Percentiles rank a stretch among this genome's conserved stretches.
phyloP scores from a whole-genome alignment of 2,113 vertebrate species.

The Trogon surrucura region DNA sequence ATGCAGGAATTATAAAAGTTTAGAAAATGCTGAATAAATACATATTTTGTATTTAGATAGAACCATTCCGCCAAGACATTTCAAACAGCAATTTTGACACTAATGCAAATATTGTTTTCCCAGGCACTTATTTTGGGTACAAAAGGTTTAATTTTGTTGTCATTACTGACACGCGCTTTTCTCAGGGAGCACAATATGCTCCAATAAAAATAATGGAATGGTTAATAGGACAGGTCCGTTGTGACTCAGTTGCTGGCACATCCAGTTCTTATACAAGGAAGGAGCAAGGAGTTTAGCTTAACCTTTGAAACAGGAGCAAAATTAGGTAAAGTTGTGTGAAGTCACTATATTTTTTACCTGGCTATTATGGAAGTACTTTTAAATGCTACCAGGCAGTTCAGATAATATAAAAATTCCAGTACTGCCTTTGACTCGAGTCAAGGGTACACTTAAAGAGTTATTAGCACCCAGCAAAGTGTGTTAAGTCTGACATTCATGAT shows the following conservation, averaged over 20 bases:
- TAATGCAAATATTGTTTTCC: constrained; percentile 39
- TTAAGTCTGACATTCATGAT: constrained; percentile 82
- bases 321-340: constrained; percentile 72
- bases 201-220: constrained; percentile 33
- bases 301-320: constrained; percentile 61
- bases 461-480: constrained; percentile 78
- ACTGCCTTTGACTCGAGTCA: constrained; percentile 75
- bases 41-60: constrained; percentile 41
- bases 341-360: constrained; percentile 65
- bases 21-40: constrained; percentile 64
- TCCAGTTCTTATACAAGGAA: background rate
- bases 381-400: constrained; percentile 73
- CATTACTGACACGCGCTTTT: constrained; percentile 16
- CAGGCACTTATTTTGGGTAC: constrained; percentile 14
- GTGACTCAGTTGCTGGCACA: constrained; percentile 32
- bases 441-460: constrained; percentile 79
- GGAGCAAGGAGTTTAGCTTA: constrained; percentile 14
- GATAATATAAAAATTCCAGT: constrained; percentile 79
- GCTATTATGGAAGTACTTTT: constrained; percentile 72
- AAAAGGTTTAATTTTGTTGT: constrained; percentile 53
- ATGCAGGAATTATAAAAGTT: constrained; percentile 48
- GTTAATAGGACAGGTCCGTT: constrained; percentile 26
- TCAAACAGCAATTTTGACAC: constrained; percentile 41
- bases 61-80: constrained; percentile 2
- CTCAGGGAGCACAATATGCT: background rate